Evolutionary conservation across 1,140 invertebrate species (phyloP).

Genomic region (Cotesia chilonis): DNA sequence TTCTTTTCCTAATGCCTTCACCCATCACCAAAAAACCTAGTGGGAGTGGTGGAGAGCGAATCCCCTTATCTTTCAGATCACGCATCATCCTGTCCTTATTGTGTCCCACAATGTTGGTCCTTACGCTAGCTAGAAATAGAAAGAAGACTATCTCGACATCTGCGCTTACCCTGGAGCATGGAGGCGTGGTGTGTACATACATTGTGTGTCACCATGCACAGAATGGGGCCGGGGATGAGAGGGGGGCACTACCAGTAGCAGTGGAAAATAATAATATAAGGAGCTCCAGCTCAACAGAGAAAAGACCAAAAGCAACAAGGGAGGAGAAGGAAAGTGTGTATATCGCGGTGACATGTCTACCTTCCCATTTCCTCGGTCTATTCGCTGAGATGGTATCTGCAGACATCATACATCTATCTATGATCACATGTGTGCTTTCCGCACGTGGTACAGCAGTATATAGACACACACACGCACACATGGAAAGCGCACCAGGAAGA

Average conservation of each 20-base stretch:
- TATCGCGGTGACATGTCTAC: slow-evolving; percentile 30
- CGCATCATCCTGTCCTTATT: slow-evolving; percentile 51
- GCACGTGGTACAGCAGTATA: slow-evolving; percentile 6
- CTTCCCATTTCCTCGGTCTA: slow-evolving; percentile 25
- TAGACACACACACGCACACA: too few relatives aligned
- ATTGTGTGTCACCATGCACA: slow-evolving; percentile 5
- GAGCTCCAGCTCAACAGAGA: background rate
- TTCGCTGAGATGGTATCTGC: background rate
- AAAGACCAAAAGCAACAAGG: background rate
- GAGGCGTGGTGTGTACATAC: slow-evolving; percentile 37
- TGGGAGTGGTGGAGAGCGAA: slow-evolving; percentile 31
- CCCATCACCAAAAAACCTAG: too few relatives aligned
- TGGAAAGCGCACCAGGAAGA: too few relatives aligned
- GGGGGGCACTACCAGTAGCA: too few relatives aligned
- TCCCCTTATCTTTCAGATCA: slow-evolving; percentile 50
- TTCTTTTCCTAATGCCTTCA: too few relatives aligned
- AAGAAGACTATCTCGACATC: slow-evolving; percentile 50
- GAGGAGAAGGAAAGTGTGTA: slow-evolving; percentile 2
- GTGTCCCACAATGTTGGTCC: slow-evolving; percentile 46
- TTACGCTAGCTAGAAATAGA: slow-evolving; percentile 29
- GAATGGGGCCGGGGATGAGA: background rate
- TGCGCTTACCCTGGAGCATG: slow-evolving; percentile 37
- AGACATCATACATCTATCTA: background rate
- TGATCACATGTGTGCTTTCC: background rate
- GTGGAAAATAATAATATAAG: background rate